These are phyloP conservation scores for Eudyptes chrysolophus DNA, from an alignment of 2,113 vertebrate genomes.

Conservation along the genomic window DNA sequence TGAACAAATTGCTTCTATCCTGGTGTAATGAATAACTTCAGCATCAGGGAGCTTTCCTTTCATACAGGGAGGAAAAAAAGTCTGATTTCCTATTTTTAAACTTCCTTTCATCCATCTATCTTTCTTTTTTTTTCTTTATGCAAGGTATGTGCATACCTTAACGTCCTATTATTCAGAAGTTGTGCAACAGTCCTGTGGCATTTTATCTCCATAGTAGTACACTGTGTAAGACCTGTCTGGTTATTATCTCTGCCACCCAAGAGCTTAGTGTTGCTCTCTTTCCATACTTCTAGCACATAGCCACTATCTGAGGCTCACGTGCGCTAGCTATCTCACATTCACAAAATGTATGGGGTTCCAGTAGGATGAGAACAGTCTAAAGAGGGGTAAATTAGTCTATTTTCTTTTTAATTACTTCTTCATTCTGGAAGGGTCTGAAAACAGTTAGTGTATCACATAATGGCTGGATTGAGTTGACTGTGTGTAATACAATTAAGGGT, in stretches of 20 bases:
- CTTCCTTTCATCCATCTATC: neutral
- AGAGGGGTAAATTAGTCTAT: neutral
- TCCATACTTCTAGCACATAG: neutral
- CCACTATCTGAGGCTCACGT: neutral
- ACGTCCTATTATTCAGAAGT: neutral
- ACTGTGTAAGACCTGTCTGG: neutral
- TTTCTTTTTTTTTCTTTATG: conserved; percentile 5
- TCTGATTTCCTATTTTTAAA: conserved; percentile 50
- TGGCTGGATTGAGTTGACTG: neutral
- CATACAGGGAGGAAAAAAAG: neutral
- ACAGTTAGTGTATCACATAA: neutral
- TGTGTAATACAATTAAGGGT: neutral
- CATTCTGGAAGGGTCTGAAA: neutral
- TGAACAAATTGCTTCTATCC: conserved; percentile 32
- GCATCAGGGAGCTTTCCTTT: conserved; percentile 6
- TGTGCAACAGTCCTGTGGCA: neutral
- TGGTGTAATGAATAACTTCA: conserved; percentile 4
- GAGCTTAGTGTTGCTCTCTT: neutral
- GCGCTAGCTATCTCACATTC: neutral
- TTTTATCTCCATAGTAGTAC: neutral
- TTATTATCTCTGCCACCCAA: conserved; percentile 36
- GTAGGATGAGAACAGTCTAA: neutral
- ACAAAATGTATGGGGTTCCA: neutral
- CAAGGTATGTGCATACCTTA: neutral
- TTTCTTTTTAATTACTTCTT: conserved; percentile 30